These are phyloP conservation scores for Matsumyia berberina DNA, from an alignment of 2,888 invertebrate species.

Conservation along the genomic window DNA sequence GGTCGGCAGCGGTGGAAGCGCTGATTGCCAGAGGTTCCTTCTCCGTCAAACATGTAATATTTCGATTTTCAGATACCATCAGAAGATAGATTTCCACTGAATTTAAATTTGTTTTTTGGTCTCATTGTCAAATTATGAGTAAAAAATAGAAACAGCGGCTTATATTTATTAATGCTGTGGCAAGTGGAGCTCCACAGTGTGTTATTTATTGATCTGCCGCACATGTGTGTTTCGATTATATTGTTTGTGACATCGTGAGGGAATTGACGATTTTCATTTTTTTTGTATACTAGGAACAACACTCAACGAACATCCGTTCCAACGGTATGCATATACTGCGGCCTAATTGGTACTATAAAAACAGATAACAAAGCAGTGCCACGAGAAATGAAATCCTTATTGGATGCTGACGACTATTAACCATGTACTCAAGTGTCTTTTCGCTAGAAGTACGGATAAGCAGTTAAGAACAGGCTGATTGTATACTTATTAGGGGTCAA, in stretches of 20 bases:
- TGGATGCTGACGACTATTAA: constrained; percentile 36
- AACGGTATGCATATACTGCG: constrained; percentile 11
- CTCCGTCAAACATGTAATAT: constrained; percentile 4
- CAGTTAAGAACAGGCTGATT: too few relatives aligned
- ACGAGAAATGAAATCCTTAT: constrained; percentile 30
- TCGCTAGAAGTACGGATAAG: too few relatives aligned
- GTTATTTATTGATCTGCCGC: constrained; percentile 24
- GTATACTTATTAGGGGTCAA: too few relatives aligned
- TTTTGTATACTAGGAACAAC: constrained; percentile 51
- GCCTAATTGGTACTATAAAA: constrained; percentile 45
- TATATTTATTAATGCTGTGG: not conserved
- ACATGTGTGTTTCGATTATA: constrained; percentile 31
- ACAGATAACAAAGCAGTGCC: constrained; percentile 34
- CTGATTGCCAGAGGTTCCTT: constrained; percentile 6
- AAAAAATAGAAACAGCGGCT: constrained; percentile 17
- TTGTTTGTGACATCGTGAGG: constrained; percentile 18
- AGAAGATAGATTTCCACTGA: constrained; percentile 55
- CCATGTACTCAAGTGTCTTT: not conserved
- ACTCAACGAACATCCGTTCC: constrained; percentile 48
- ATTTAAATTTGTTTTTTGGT: constrained; percentile 41
- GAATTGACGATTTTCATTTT: constrained; percentile 39
- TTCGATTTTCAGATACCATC: constrained; percentile 53
- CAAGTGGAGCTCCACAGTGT: constrained; percentile 25
- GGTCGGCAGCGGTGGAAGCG: not conserved
- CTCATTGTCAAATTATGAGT: constrained; percentile 28